These are phyloP conservation scores for Danio choprae DNA, from an alignment of 2,797 vertebrate genomes.

Conservation along the genomic window DNA sequence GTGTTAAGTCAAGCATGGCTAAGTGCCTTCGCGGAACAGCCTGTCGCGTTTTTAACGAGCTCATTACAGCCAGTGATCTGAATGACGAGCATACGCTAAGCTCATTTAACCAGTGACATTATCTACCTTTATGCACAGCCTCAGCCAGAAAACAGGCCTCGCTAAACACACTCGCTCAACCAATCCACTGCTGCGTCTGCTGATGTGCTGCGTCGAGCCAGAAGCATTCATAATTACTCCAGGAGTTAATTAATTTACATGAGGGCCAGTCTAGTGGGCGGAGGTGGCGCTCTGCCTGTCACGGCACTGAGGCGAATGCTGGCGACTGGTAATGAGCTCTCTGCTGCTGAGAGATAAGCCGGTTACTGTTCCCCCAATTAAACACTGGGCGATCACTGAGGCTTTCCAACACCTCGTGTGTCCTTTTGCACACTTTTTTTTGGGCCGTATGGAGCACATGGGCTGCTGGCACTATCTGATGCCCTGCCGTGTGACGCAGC, in stretches of 20 bases:
- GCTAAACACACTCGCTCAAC: conserved; percentile 29
- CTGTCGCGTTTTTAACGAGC: neutral
- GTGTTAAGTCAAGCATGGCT: neutral
- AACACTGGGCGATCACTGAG: conserved; percentile 44
- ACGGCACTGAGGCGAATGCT: conserved; percentile 9
- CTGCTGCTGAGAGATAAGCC: conserved; percentile 63
- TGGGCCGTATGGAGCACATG: too few species aligned
- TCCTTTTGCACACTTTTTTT: too few species aligned
- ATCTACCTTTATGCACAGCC: conserved; percentile 13
- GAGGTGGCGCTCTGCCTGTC: conserved; percentile 45
- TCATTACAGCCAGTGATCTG: conserved; percentile 24
- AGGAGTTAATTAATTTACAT: conserved; percentile 60
- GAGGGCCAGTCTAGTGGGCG: conserved; percentile 27
- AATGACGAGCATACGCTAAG: conserved; percentile 31
- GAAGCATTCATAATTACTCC: conserved; percentile 60
- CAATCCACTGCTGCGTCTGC: neutral
- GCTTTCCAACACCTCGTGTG: neutral
- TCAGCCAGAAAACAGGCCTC: conserved; percentile 36
- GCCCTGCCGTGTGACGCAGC: neutral
- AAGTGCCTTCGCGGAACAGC: conserved; percentile 5
- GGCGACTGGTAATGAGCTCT: conserved; percentile 54
- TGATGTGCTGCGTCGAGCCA: conserved; percentile 18
- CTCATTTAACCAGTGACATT: conserved; percentile 47
- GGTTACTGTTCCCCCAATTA: conserved; percentile 53
- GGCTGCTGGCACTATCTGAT: neutral